Conservation (phyloP, 2,888 invertebrate species). For the Volucella zonaria region DNA sequence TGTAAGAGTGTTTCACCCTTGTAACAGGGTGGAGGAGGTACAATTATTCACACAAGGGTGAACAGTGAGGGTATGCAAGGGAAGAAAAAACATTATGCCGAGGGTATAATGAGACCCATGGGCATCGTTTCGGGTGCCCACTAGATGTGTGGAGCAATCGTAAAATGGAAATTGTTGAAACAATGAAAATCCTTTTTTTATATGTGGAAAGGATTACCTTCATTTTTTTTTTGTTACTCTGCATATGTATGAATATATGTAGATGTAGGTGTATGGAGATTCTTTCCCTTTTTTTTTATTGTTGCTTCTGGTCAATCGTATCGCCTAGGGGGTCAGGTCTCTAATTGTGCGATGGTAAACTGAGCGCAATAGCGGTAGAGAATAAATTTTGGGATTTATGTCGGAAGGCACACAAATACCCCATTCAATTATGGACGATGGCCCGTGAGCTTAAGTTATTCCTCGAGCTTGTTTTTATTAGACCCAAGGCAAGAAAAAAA, state of each 20-base stretch:
- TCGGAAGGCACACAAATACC: slow-evolving; percentile 37
- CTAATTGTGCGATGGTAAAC: slow-evolving; percentile 55
- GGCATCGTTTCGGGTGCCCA: slow-evolving; percentile 63
- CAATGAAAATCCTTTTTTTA: slow-evolving; percentile 67
- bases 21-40: slow-evolving; percentile 9
- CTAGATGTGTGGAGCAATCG: slow-evolving; percentile 55
- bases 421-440: slow-evolving; percentile 54
- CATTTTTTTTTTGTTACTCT: slow-evolving; percentile 26
- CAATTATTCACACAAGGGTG: slow-evolving; percentile 66
- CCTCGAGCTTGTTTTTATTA: slow-evolving; percentile 45
- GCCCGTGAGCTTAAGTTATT: slow-evolving; percentile 57
- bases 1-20: too few relatives aligned
- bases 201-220: slow-evolving; percentile 51
- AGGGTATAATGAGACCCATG: slow-evolving; percentile 71
- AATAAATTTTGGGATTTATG: slow-evolving; percentile 65
- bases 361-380: slow-evolving; percentile 42
- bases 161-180: slow-evolving; percentile 71
- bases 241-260: slow-evolving; percentile 24
- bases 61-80: slow-evolving; percentile 10
- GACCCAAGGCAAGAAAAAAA: slow-evolving; percentile 37
- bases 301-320: slow-evolving; percentile 47
- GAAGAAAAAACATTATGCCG: slow-evolving; percentile 48
- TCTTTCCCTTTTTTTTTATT: neutral
- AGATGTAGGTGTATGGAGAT: neutral
- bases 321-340: slow-evolving; percentile 39